Evolutionary conservation across 2,797 vertebrate species (phyloP).

Genomic region (Echeneis naucrates): DNA sequence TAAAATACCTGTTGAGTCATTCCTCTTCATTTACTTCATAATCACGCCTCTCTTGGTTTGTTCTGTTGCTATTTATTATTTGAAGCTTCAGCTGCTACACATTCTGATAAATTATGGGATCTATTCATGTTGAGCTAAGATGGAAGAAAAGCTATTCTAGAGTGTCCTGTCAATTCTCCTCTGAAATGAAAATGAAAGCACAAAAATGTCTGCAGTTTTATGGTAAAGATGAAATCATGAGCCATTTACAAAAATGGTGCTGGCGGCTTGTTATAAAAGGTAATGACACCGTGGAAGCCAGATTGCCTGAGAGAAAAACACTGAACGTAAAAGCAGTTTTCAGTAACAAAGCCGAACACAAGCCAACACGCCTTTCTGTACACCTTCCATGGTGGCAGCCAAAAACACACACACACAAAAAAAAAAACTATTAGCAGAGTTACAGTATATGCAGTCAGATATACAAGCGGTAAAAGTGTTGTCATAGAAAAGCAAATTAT

Average conservation of each 20-base stretch:
- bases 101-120: conserved; percentile 31
- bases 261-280: conserved; percentile 56
- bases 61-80: conserved; percentile 13
- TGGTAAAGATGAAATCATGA: conserved; percentile 49
- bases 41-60: conserved; percentile 19
- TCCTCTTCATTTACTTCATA: conserved; percentile 35
- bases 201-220: conserved; percentile 31
- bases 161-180: conserved; percentile 15
- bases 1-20: conserved; percentile 27
- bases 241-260: conserved; percentile 45
- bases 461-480: background rate
- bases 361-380: conserved; percentile 14
- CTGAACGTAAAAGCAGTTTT: conserved; percentile 15
- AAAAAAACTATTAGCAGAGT: background rate
- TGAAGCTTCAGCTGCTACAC: conserved; percentile 10
- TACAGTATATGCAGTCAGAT: background rate
- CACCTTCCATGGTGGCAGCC: background rate
- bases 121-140: conserved; percentile 28
- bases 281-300: conserved; percentile 42
- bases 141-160: conserved; percentile 12
- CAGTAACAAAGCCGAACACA: conserved; percentile 12
- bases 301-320: conserved; percentile 39
- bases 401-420: no score
- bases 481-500: background rate
- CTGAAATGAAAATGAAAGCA: conserved; percentile 42